Evolutionary conservation across 2,113 vertebrate species (phyloP).

Genomic region (Brachyhypopomus occidentalis): DNA sequence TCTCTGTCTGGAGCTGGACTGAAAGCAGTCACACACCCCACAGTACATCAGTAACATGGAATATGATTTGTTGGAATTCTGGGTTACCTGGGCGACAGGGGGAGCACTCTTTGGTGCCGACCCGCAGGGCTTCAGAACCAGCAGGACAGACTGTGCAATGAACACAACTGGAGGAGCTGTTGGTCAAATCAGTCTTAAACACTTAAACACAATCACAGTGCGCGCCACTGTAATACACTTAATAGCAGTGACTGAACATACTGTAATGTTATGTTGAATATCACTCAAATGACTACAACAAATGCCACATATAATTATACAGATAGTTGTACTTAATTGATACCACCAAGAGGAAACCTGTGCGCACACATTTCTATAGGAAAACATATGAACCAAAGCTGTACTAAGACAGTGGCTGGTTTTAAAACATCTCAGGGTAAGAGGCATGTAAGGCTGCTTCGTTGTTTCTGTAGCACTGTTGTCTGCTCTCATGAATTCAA

Average conservation of each 20-base stretch:
- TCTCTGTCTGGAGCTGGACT: neutral
- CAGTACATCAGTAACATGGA: neutral
- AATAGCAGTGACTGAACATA: neutral
- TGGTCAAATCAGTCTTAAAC: neutral
- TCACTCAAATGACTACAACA: neutral
- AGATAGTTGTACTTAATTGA: too few relatives aligned
- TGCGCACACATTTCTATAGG: neutral
- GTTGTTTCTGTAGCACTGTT: neutral
- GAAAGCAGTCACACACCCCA: neutral
- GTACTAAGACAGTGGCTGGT: neutral
- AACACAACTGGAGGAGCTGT: constrained; percentile 75
- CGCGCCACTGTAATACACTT: neutral
- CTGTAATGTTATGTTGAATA: neutral
- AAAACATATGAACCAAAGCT: constrained; percentile 1
- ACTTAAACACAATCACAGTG: neutral
- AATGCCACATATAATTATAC: too few relatives aligned
- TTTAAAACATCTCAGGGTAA: constrained; percentile 15
- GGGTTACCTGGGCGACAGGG: constrained; percentile 79
- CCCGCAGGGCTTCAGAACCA: constrained; percentile 74
- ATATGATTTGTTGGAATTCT: neutral
- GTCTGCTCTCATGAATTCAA: neutral
- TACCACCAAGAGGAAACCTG: too few relatives aligned
- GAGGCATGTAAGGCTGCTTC: constrained; percentile 17
- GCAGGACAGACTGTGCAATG: constrained; percentile 73
- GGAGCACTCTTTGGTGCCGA: constrained; percentile 69